Percentiles rank a stretch among this genome's conserved stretches.
Evolutionary conservation across 2,113 vertebrate species (phyloP).

Genomic region (Cottus gobio): DNA sequence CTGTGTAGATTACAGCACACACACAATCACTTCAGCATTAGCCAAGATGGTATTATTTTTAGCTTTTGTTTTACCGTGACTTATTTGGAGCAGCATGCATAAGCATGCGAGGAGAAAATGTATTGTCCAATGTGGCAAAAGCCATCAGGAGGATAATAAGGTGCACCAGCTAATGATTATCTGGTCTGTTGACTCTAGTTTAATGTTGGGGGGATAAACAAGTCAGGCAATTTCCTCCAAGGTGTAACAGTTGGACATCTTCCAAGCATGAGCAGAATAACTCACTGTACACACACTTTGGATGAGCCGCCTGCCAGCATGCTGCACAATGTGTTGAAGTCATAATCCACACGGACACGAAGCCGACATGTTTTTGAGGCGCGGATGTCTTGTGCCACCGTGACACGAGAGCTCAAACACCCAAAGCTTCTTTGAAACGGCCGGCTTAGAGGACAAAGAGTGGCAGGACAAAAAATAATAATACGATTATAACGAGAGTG

Average conservation of each 20-base stretch:
- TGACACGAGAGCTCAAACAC: slow-evolving; percentile 31
- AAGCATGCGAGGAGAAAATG: neutral
- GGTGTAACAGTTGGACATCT: slow-evolving; percentile 34
- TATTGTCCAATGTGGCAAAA: slow-evolving; percentile 4
- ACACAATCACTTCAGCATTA: neutral
- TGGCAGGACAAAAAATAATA: slow-evolving; percentile 18
- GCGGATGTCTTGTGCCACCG: slow-evolving; percentile 6
- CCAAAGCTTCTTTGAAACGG: neutral
- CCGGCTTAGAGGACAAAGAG: slow-evolving; percentile 14
- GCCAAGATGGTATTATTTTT: neutral
- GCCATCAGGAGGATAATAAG: neutral
- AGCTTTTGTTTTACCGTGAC: slow-evolving; percentile 11
- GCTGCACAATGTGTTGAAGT: slow-evolving; percentile 19
- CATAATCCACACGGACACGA: slow-evolving; percentile 10
- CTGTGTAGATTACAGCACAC: slow-evolving; percentile 38
- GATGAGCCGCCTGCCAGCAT: slow-evolving; percentile 19
- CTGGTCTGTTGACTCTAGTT: slow-evolving; percentile 41
- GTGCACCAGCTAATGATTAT: slow-evolving; percentile 16
- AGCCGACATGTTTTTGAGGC: slow-evolving; percentile 36
- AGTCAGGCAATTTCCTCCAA: slow-evolving; percentile 30
- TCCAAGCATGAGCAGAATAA: slow-evolving; percentile 41
- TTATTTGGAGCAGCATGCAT: slow-evolving; percentile 2
- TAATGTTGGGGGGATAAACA: slow-evolving; percentile 36
- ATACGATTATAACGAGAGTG: slow-evolving; percentile 12
- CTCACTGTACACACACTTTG: slow-evolving; percentile 20